Base-by-base conservation (phyloP, 2,113 vertebrate species). In the Callopanchax toddi region DNA sequence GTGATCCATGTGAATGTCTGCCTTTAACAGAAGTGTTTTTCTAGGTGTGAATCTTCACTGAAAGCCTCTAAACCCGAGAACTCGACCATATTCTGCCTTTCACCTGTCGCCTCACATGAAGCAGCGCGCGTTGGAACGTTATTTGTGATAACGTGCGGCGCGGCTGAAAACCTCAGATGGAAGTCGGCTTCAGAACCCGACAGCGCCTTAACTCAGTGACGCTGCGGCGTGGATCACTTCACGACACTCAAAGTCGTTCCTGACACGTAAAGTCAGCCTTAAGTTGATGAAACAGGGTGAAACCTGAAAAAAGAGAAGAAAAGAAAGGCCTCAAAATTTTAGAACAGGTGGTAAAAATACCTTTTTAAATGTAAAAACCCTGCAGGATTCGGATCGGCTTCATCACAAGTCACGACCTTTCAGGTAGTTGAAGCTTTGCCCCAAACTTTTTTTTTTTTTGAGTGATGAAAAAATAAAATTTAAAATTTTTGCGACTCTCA, bases 251-350 rank as follows among this genome's bases (percentile, higher is more conserved):
- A 39, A 57, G 55, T 58, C 23, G 1, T 62, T n/a, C 50, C 62
- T 46, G 65, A 60, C 67, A 60, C 0, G 4, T 21, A 46, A 39
- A 66, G 11, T 23, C 45, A 70, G 58, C 58, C 44, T 26, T 2
- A 45, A 69, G 78, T 74, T 79, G 72, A 71, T 77, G 53, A 83
- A 79, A 79, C 63, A 26, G 39, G 11, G 34, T 56, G 76, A 75
- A 79, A 79, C 49, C 6, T 36, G 46, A 59, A 26, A 25, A 26
- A 25, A 50, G 43, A 76, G 62, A 61, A 67, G 55, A 60, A 0
- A 0, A 65, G 50, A 65, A 32, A 40, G 42, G 8, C 32, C n/a
- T 34, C 17, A 44, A 6, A 43, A 15, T 40, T 44, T 57, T 55
- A 60, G 11, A 56, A 43, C 11, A 56, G 51, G 61, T 51, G 39